Percentiles rank a stretch among this genome's conserved stretches.
Conservation (phyloP, 2,797 vertebrate species). For the Geotrypetes seraphini region DNA sequence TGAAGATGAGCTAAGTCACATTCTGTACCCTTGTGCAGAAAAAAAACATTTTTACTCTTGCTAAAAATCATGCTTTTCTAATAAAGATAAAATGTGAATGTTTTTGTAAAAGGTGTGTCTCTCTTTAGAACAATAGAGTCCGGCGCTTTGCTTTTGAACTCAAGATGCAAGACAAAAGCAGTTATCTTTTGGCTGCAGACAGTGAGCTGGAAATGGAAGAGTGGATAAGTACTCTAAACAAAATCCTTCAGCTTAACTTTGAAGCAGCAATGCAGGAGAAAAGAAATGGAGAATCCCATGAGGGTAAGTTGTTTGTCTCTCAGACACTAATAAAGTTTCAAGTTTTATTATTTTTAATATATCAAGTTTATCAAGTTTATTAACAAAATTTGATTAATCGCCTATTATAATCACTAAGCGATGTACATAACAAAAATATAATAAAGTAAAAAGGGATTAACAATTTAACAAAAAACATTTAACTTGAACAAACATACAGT, state of each 20-base stretch:
- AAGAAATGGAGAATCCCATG: conserved; percentile 81
- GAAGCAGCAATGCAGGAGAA: conserved; percentile 93
- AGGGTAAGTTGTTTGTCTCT: too few relatives aligned
- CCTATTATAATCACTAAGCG: too few relatives aligned
- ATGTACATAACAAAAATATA: too few relatives aligned
- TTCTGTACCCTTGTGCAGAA: too few relatives aligned
- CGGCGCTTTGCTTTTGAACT: conserved; percentile 92
- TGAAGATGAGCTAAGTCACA: too few relatives aligned
- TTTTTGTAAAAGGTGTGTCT: conserved; percentile 2
- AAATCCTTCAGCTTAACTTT: conserved; percentile 92
- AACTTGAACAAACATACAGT: too few relatives aligned
- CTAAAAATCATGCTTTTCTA: conserved; percentile 12
- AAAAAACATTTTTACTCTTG: conserved; percentile 4
- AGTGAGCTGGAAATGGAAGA: conserved; percentile 92
- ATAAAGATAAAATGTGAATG: conserved; percentile 9
- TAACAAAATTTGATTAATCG: too few relatives aligned
- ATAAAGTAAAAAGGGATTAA: too few relatives aligned
- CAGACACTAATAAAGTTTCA: too few relatives aligned
- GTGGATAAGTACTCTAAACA: conserved; percentile 86
- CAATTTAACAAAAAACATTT: too few relatives aligned
- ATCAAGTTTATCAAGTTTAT: too few relatives aligned
- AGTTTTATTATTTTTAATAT: too few relatives aligned
- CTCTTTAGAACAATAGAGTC: conserved; percentile 84
- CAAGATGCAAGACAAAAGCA: conserved; percentile 98
- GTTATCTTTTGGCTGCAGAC: conserved; percentile 87